Conservation (phyloP, 2,113 vertebrate genomes). For the Mirza zaza region DNA sequence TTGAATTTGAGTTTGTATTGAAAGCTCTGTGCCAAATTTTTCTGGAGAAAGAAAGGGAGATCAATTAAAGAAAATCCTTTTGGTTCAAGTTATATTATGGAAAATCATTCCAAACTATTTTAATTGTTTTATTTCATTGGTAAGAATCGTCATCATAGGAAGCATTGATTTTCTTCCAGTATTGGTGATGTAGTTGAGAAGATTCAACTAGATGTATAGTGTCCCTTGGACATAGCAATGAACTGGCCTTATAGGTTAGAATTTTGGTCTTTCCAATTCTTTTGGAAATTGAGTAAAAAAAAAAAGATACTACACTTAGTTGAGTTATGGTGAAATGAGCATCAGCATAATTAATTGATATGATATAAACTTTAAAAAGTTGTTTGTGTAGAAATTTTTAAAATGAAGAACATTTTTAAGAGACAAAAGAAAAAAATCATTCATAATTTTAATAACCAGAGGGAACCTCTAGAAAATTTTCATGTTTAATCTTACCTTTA, state of each 20-base stretch:
- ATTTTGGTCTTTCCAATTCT: neutral
- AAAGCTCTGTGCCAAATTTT: neutral
- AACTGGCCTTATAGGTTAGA: neutral
- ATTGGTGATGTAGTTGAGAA: neutral
- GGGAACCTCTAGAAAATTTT: neutral
- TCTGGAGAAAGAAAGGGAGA: slow-evolving; percentile 1
- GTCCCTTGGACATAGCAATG: neutral
- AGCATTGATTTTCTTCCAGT: neutral
- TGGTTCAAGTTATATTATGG: neutral
- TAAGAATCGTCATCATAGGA: neutral
- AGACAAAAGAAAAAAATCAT: neutral
- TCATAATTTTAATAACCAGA: neutral
- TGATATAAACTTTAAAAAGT: neutral
- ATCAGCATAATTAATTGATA: neutral
- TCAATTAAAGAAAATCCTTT: neutral
- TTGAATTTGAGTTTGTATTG: slow-evolving; percentile 15
- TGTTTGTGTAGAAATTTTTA: neutral
- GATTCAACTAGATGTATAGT: neutral
- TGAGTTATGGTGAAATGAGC: neutral
- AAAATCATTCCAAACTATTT: neutral
- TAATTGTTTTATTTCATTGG: neutral
- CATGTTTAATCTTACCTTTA: neutral
- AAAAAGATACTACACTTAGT: neutral
- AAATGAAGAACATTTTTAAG: neutral
- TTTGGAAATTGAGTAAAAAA: neutral